Evolutionary conservation across 2,113 vertebrate genomes (phyloP), one percentile per base, ranked within the genome.

Genomic region (Geothlypis trichas): DNA sequence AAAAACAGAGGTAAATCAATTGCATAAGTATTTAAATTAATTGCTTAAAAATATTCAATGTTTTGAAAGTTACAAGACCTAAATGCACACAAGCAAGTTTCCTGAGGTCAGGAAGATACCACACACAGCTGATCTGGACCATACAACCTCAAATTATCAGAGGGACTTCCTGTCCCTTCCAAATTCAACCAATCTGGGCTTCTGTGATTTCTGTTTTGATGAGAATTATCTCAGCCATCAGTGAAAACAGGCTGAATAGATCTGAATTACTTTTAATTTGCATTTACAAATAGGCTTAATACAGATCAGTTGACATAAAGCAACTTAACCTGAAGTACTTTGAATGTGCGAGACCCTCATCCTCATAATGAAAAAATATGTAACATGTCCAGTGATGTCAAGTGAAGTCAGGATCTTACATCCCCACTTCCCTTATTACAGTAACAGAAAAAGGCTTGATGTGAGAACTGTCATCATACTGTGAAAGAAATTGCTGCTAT

Each of bases 401-500:
- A 10, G 13, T 62, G 30, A 31, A 76, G 35, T 37, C 73, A 85
- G 35, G n/a, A 81, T 51, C 55, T 52, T 51, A 31, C 33, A 80
- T 23, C 80, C 62, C 33, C 46, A 51, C 49, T 75, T 83, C 49
- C 37, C 14, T 84, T 66, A 66, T 71, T 84, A 74, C 24, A 78
- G 19, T 37, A 63, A 67, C 5, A 93, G 67, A 72, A 67, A 46
- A 78, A 63, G 44, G 55, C 27, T n/a, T 44, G 72, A 91, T 84
- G 80, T 62, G 77, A 92, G 89, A 92, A 81, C 42, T 54, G 37
- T 71, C 73, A 77, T 84, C 84, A 89, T 23, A 91, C 80, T 84
- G 87, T 89, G 91, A 94, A 92, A 80, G 35, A 94, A 92, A 95
- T 74, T 94, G 86, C 57, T 89, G 77, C 69, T 92, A 35, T 78